A percentile compares a stretch with the other conserved stretches of the same genome.
Evolutionary conservation across 2,888 invertebrate genomes (phyloP).

Genomic region (Rhagium mordax): DNA sequence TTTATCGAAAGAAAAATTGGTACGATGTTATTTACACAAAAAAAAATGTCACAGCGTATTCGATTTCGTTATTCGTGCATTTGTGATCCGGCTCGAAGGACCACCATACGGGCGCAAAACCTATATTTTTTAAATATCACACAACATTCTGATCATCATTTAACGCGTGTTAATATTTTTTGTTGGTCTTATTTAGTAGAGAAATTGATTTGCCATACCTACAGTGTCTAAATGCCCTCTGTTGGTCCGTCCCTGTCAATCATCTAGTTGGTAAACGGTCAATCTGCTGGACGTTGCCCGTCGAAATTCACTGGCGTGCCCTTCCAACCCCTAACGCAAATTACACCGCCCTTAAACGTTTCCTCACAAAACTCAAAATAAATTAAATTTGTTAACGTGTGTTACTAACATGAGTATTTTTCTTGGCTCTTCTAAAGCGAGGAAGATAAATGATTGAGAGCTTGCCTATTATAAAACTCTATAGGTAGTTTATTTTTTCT

Average conservation of each 20-base stretch:
- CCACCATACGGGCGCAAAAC: too few species aligned
- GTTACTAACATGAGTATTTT: slow-evolving; percentile 53
- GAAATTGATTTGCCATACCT: too few species aligned
- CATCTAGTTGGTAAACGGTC: slow-evolving; percentile 48
- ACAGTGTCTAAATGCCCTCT: not conserved
- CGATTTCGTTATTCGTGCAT: too few species aligned
- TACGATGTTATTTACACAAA: not conserved
- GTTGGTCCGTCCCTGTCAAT: slow-evolving; percentile 16
- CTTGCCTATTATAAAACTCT: too few species aligned
- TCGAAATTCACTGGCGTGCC: slow-evolving; percentile 48
- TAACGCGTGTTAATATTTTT: too few species aligned
- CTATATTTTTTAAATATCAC: too few species aligned
- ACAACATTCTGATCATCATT: too few species aligned
- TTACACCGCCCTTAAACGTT: slow-evolving; percentile 57
- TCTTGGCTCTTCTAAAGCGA: slow-evolving; percentile 43
- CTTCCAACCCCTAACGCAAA: slow-evolving; percentile 54
- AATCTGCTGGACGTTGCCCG: slow-evolving; percentile 54
- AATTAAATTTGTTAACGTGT: slow-evolving; percentile 60
- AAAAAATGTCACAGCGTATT: too few species aligned
- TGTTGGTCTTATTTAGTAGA: too few species aligned
- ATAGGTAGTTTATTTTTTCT: too few species aligned
- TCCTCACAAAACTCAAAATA: slow-evolving; percentile 53
- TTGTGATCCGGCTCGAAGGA: too few species aligned
- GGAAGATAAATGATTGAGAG: slow-evolving; percentile 54
- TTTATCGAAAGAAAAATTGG: slow-evolving; percentile 7